Percentiles rank a stretch among this genome's conserved stretches.
These are phyloP conservation scores for Aproaerema taeniolella DNA, from an alignment of 2,888 invertebrate genomes.

Conservation along the genomic window DNA sequence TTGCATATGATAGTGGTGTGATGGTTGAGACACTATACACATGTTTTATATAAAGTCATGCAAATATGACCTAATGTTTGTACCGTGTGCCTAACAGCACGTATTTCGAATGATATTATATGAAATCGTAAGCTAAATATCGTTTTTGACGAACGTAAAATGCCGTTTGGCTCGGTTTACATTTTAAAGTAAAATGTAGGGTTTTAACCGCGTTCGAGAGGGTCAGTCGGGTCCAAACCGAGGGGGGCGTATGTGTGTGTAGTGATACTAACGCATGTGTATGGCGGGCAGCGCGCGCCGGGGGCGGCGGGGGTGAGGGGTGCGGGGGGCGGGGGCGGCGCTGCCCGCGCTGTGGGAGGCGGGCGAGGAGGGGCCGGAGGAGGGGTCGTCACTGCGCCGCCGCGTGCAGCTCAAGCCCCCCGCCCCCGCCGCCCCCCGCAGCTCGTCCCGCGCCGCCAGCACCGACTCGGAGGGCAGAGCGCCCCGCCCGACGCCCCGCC, in stretches of 20 bases:
- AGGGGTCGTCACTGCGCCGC: conserved; percentile 17
- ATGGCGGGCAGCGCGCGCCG: conserved; percentile 5
- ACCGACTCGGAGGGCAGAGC: conserved; percentile 5
- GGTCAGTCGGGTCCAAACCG: not conserved
- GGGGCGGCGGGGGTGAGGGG: not conserved
- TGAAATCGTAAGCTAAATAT: no score
- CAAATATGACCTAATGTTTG: no score
- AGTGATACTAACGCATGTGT: not conserved
- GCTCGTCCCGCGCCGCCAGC: conserved; percentile 1
- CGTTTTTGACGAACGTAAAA: no score
- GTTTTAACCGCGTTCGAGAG: no score
- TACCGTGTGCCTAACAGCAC: no score
- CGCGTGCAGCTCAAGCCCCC: conserved; percentile 18
- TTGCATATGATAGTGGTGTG: no score
- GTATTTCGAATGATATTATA: no score
- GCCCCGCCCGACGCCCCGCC: conserved; percentile 13
- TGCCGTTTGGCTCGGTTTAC: no score
- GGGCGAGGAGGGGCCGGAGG: conserved; percentile 1
- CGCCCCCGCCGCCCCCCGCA: conserved; percentile 16
- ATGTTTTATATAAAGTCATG: no score
- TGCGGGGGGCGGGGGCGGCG: conserved; percentile 14
- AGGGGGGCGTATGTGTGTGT: not conserved
- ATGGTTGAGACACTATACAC: no score
- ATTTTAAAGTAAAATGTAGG: no score
- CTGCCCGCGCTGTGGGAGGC: not conserved